Conservation (phyloP, 2,113 vertebrate species). For the Crotalus viridis region DNA sequence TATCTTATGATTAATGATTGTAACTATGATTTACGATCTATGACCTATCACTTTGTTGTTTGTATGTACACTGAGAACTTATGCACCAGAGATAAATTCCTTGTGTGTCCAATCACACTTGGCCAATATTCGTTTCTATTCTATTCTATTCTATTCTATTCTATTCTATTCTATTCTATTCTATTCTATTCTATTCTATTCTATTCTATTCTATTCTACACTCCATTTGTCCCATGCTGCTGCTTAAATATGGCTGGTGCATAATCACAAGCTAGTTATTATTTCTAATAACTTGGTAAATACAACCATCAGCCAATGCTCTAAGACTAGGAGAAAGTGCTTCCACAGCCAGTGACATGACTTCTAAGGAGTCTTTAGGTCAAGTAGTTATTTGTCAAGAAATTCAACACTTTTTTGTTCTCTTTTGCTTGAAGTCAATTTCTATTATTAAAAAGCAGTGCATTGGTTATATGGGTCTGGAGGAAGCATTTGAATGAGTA, state of each 20-base stretch:
- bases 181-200: too few relatives aligned
- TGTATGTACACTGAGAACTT: background rate
- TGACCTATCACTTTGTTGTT: background rate
- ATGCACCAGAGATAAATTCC: background rate
- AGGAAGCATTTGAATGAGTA: slow-evolving; percentile 77
- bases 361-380: background rate
- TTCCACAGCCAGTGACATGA: background rate
- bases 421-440: slow-evolving; percentile 61
- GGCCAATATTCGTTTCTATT: background rate
- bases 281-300: background rate
- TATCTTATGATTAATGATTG: background rate
- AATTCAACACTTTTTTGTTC: slow-evolving; percentile 25
- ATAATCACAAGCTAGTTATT: background rate
- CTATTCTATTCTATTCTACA: background rate
- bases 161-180: too few relatives aligned
- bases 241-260: background rate
- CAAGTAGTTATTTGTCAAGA: slow-evolving; percentile 49
- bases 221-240: background rate
- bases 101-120: background rate
- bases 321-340: background rate
- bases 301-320: background rate
- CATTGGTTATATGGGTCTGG: slow-evolving; percentile 68
- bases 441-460: slow-evolving; percentile 64
- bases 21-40: background rate
- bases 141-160: too few relatives aligned